phyloP scores from a whole-genome alignment of 2,888 invertebrate genomes.

The Drosophila ezoana region DNA sequence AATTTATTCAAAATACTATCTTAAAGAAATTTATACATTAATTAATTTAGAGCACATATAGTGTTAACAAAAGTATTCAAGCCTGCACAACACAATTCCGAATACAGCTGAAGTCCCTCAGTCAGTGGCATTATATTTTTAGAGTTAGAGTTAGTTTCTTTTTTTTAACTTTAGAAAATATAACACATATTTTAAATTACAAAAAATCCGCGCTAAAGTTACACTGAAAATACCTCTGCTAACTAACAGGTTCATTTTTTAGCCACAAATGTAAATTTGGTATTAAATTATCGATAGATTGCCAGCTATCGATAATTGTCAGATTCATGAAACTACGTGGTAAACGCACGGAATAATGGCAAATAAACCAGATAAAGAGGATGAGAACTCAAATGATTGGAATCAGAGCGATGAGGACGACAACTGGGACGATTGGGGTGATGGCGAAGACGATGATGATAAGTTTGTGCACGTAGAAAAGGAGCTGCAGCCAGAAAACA shows the following conservation, averaged over 20 bases:
- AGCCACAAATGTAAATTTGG: slow-evolving; percentile 3
- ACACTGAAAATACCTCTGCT: background rate
- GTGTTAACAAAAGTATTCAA: too few species aligned
- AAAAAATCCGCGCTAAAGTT: slow-evolving; percentile 6
- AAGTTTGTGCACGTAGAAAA: slow-evolving; percentile 62
- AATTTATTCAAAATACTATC: too few species aligned
- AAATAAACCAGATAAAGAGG: slow-evolving; percentile 44
- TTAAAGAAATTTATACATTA: too few species aligned
- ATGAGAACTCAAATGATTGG: slow-evolving; percentile 64
- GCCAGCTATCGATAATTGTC: slow-evolving; percentile 20
- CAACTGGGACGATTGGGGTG: slow-evolving; percentile 82
- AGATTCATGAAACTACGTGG: slow-evolving; percentile 47
- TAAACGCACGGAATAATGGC: slow-evolving; percentile 54
- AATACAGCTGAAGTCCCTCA: too few species aligned
- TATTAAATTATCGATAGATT: slow-evolving; percentile 13
- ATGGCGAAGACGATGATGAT: slow-evolving; percentile 77
- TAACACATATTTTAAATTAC: too few species aligned
- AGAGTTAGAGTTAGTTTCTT: too few species aligned
- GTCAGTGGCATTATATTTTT: too few species aligned
- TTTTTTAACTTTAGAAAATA: too few species aligned
- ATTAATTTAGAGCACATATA: too few species aligned
- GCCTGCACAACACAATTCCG: too few species aligned
- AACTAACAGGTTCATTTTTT: slow-evolving; percentile 21
- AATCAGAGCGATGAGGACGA: slow-evolving; percentile 76
- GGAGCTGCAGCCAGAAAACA: slow-evolving; percentile 26